Evolutionary conservation across 2,113 vertebrate genomes (phyloP).

Genomic region (Callopanchax toddi): DNA sequence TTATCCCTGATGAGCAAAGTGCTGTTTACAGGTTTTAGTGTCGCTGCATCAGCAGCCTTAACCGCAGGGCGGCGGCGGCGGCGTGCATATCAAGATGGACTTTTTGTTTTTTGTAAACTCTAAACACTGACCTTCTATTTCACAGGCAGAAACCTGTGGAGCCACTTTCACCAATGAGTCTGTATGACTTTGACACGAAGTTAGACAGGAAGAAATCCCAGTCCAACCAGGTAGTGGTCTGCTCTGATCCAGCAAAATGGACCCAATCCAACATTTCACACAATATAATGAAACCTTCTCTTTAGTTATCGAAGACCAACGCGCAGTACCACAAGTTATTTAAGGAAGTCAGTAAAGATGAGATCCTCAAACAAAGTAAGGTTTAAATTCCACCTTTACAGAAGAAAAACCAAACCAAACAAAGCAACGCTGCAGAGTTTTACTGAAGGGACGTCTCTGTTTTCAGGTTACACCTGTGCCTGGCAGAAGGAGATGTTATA

Average conservation of each 20-base stretch:
- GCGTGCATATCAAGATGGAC: too few relatives aligned
- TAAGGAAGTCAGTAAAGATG: constrained; percentile 87
- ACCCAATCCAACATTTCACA: neutral
- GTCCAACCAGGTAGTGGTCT: constrained; percentile 59
- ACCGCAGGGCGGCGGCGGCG: too few relatives aligned
- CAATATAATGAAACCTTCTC: constrained; percentile 14
- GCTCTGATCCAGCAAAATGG: neutral
- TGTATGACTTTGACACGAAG: constrained; percentile 61
- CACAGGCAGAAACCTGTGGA: constrained; percentile 65
- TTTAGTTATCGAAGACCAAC: constrained; percentile 89
- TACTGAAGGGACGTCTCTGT: neutral
- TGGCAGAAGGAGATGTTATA: constrained; percentile 96
- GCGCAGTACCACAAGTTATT: constrained; percentile 95
- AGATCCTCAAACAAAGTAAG: constrained; percentile 92
- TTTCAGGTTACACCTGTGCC: constrained; percentile 93
- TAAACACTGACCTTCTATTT: constrained; percentile 38
- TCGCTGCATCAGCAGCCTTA: too few relatives aligned
- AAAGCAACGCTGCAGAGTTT: neutral
- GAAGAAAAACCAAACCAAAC: neutral
- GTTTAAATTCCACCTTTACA: constrained; percentile 21
- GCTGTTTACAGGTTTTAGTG: too few relatives aligned
- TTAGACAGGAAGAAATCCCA: constrained; percentile 65
- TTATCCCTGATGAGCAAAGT: too few relatives aligned
- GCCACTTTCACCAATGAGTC: constrained; percentile 53
- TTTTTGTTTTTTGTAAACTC: too few relatives aligned